Evolutionary conservation across 2,113 vertebrate species (phyloP).

Genomic region (Ardeotis arabs): DNA sequence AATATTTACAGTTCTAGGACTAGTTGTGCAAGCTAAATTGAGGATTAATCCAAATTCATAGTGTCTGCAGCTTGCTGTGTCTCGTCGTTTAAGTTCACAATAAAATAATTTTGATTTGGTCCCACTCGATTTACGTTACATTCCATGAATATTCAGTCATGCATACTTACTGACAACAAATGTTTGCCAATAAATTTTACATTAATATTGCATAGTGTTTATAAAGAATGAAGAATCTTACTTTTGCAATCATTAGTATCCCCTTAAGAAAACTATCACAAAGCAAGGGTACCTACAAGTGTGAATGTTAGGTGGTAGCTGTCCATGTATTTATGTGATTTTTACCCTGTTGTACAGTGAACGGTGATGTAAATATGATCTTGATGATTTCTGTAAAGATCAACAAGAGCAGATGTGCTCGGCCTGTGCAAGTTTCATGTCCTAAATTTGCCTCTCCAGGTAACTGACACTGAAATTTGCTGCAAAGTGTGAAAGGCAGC

Average conservation of each 20-base stretch:
- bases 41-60: not conserved
- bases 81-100: not conserved
- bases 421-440: not conserved
- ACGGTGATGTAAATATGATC: not conserved
- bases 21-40: not conserved
- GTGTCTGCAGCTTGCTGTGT: not conserved
- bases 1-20: not conserved
- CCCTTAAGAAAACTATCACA: not conserved
- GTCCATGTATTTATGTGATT: not conserved
- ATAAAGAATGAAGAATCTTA: not conserved
- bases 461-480: not conserved
- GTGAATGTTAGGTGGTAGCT: not conserved
- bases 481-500: not conserved
- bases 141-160: not conserved
- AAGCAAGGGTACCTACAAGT: not conserved
- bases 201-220: not conserved
- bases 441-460: not conserved
- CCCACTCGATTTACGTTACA: not conserved
- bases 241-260: not conserved
- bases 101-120: not conserved
- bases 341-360: not conserved
- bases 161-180: not conserved
- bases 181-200: not conserved
- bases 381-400: not conserved
- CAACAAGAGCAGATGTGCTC: not conserved